Base-by-base conservation (phyloP, 2,797 vertebrate species). In the Adrianichthys oophorus region DNA sequence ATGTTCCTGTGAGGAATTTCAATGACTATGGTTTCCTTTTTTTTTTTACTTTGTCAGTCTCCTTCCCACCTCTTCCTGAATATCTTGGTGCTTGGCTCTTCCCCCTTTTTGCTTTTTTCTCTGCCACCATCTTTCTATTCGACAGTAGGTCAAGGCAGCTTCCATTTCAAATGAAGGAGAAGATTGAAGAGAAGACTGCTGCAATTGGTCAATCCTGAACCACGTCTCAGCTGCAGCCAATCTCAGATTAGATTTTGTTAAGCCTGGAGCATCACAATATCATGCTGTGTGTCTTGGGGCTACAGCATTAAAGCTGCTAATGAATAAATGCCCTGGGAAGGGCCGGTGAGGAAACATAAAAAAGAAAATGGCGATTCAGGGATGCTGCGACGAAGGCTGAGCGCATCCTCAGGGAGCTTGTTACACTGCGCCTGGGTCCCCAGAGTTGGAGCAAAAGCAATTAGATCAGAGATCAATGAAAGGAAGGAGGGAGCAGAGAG, bases 371-470 rank as follows among this genome's bases (percentile, higher is more conserved):
- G 73, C 15, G 59, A 72, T 74, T 67, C 57, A 59, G 55, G 64
- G 77, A 75, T 78, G 85, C 78, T 80, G 87, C 76, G 68, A 74
- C 81, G 59, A 62, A 85, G 86, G 88, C 40, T 7, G 48, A 79
- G 75, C 49, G 87, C 83, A 87, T 92, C 94, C 92, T 90, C 62
- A 42, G 94, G 95, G 94, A 94, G 90, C 92, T 94, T 92, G 92
- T 95, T 95, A 96, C 89, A 81, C 85, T 82, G 88, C 81, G 84
- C 86, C 89, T 90, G 74, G 83, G 80, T 85, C 86, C 89, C 90
- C 66, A 80, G 90, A 86, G 85, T 90, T 60, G 70, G 86, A 83
- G 82, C 60, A 62, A 90, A 85, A 92, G 88, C 94, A 95, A 96
- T 87, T 93, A 93, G 91, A 93, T 84, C 79, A 91, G 87, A 92